Conservation (phyloP, 2,888 invertebrate species). For the Cyrtodaria siliqua region DNA sequence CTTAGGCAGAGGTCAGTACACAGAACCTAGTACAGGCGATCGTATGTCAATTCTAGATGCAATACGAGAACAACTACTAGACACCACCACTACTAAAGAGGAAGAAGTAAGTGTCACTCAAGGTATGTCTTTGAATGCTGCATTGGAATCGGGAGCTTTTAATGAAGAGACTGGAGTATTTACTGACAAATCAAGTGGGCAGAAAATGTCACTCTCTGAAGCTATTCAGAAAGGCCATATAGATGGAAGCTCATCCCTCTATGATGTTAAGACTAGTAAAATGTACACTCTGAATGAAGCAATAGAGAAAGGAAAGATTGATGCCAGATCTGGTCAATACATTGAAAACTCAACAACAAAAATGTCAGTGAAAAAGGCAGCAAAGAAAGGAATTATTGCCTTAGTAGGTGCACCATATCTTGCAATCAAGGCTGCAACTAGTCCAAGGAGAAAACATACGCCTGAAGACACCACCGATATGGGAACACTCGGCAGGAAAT, state of each 20-base stretch:
- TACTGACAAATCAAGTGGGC: slow-evolving; percentile 93
- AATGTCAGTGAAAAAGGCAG: slow-evolving; percentile 91
- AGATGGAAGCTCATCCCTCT: slow-evolving; percentile 75
- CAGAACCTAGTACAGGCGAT: slow-evolving; percentile 89
- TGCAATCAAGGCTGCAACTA: slow-evolving; percentile 59
- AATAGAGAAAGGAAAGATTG: slow-evolving; percentile 88
- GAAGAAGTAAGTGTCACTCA: slow-evolving; percentile 19
- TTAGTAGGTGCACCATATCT: slow-evolving; percentile 90
- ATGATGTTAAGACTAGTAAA: slow-evolving; percentile 89
- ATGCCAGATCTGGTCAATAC: slow-evolving; percentile 89
- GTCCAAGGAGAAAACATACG: slow-evolving; percentile 8
- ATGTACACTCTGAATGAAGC: slow-evolving; percentile 89
- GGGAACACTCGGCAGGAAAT: slow-evolving; percentile 33
- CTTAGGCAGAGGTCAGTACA: slow-evolving; percentile 72
- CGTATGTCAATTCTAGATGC: slow-evolving; percentile 95
- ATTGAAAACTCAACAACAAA: slow-evolving; percentile 93
- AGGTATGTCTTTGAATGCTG: slow-evolving; percentile 84
- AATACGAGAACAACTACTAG: slow-evolving; percentile 87
- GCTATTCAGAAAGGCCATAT: slow-evolving; percentile 73
- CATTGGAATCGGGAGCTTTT: slow-evolving; percentile 93
- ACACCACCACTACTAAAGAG: slow-evolving; percentile 64
- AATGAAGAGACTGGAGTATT: slow-evolving; percentile 93
- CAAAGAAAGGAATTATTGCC: slow-evolving; percentile 89
- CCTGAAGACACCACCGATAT: slow-evolving; percentile 41
- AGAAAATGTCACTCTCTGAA: slow-evolving; percentile 89